Conservation (phyloP, 2,888 invertebrate genomes). For the Ophioninae sp. region DNA sequence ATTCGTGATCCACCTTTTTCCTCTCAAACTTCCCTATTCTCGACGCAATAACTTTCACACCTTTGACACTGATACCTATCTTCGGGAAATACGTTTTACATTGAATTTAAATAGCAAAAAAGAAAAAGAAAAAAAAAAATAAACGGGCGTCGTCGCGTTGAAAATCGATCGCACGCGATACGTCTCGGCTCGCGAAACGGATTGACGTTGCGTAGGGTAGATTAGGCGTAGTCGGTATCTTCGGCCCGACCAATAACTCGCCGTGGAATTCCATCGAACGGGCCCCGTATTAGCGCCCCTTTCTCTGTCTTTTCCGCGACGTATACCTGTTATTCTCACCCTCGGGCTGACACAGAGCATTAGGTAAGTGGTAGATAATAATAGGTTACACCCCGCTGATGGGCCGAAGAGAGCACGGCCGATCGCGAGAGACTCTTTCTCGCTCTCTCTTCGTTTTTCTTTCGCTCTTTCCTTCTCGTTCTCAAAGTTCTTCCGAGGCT, state of each 20-base stretch:
- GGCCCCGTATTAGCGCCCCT: constrained; percentile 44
- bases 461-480: constrained; percentile 55
- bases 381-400: constrained; percentile 80
- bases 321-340: constrained; percentile 72
- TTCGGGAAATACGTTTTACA: no score
- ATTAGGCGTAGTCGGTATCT: constrained; percentile 7
- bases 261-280: constrained; percentile 67
- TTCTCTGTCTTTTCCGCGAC: constrained; percentile 35
- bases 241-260: constrained; percentile 48
- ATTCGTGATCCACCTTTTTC: no score
- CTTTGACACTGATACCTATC: no score
- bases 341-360: constrained; percentile 78
- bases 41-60: no score
- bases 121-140: no score
- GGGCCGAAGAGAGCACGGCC: constrained; percentile 73
- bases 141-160: no score
- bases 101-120: no score
- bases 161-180: background rate
- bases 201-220: background rate
- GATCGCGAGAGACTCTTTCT: constrained; percentile 69
- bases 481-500: constrained; percentile 20
- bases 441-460: constrained; percentile 56
- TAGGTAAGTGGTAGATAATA: constrained; percentile 81
- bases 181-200: background rate
- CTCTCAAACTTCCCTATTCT: no score